Evolutionary conservation across 2,888 invertebrate species (phyloP).

Genomic region (Plagodis dolabraria): DNA sequence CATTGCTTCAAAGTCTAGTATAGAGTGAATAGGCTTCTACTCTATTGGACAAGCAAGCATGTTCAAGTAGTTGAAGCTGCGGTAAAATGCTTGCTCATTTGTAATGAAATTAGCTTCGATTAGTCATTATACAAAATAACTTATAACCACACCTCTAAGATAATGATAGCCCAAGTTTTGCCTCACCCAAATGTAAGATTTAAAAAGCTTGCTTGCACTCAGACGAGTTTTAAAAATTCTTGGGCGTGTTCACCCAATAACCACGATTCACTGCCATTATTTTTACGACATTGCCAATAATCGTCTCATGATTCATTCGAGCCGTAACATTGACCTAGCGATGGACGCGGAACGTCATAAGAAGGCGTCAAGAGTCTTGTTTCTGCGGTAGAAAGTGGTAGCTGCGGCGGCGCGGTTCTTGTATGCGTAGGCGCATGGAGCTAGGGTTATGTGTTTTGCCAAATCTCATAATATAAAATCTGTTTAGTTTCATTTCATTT

Average conservation of each 20-base stretch:
- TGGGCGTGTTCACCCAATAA: slow-evolving; percentile 12
- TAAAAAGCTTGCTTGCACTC: slow-evolving; percentile 2
- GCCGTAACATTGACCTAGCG: slow-evolving; percentile 37
- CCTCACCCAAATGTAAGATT: background rate
- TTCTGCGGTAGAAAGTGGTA: slow-evolving; percentile 36
- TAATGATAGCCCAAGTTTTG: background rate
- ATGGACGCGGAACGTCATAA: slow-evolving; percentile 13
- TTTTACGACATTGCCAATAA: slow-evolving; percentile 25
- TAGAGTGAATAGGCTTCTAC: too few species aligned
- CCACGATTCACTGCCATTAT: slow-evolving; percentile 13
- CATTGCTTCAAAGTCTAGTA: too few species aligned
- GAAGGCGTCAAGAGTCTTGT: slow-evolving; percentile 27
- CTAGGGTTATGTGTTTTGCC: slow-evolving; percentile 12
- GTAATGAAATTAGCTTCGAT: too few species aligned
- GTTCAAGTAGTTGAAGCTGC: too few species aligned
- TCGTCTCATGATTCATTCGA: slow-evolving; percentile 29
- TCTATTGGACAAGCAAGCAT: too few species aligned
- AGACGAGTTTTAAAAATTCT: slow-evolving; percentile 15
- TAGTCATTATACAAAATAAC: too few species aligned
- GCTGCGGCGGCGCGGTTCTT: slow-evolving; percentile 25
- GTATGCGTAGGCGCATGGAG: slow-evolving; percentile 41
- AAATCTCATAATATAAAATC: too few species aligned
- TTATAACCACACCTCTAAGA: too few species aligned
- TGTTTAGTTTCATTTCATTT: too few species aligned
- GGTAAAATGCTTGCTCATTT: too few species aligned